These are phyloP conservation scores for Proctacanthus coquilletti DNA, from an alignment of 1,140 invertebrate genomes.

Conservation along the genomic window DNA sequence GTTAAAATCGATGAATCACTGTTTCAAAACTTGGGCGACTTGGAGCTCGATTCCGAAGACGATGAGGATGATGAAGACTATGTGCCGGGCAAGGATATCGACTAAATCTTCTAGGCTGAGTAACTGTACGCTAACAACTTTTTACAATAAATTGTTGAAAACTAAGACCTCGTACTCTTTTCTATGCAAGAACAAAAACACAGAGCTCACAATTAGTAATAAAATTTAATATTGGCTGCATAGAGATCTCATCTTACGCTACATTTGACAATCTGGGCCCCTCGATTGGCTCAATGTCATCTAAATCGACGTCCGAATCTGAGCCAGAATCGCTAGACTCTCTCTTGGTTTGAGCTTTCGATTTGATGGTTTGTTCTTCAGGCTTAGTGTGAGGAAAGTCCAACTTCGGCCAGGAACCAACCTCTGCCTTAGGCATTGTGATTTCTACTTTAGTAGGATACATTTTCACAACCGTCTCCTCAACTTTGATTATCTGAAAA, in stretches of 20 bases:
- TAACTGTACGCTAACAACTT: too few relatives aligned
- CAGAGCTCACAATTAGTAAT: too few relatives aligned
- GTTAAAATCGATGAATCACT: slow-evolving; percentile 89
- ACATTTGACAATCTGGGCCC: slow-evolving; percentile 16
- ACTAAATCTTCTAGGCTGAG: slow-evolving; percentile 8
- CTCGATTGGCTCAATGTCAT: slow-evolving; percentile 30
- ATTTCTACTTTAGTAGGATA: slow-evolving; percentile 91
- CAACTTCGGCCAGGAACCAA: slow-evolving; percentile 64
- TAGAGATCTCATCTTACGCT: too few relatives aligned
- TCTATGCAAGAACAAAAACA: too few relatives aligned
- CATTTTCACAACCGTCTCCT: slow-evolving; percentile 58
- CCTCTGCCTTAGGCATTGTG: slow-evolving; percentile 74
- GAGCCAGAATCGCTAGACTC: slow-evolving; percentile 11
- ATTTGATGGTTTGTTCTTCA: too few relatives aligned
- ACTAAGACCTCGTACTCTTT: too few relatives aligned
- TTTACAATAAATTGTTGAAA: too few relatives aligned
- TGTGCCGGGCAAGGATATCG: slow-evolving; percentile 18
- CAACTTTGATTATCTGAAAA: slow-evolving; percentile 51
- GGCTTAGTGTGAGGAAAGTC: slow-evolving; percentile 40
- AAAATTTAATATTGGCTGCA: too few relatives aligned
- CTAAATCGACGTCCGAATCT: slow-evolving; percentile 21
- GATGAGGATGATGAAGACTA: slow-evolving; percentile 40
- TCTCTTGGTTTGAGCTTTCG: too few relatives aligned
- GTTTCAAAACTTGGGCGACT: slow-evolving; percentile 83
- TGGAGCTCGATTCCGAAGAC: slow-evolving; percentile 66